Percentiles rank a stretch among this genome's conserved stretches.
These are phyloP conservation scores for Macropis europaea DNA, from an alignment of 2,888 invertebrate genomes.

Conservation along the genomic window DNA sequence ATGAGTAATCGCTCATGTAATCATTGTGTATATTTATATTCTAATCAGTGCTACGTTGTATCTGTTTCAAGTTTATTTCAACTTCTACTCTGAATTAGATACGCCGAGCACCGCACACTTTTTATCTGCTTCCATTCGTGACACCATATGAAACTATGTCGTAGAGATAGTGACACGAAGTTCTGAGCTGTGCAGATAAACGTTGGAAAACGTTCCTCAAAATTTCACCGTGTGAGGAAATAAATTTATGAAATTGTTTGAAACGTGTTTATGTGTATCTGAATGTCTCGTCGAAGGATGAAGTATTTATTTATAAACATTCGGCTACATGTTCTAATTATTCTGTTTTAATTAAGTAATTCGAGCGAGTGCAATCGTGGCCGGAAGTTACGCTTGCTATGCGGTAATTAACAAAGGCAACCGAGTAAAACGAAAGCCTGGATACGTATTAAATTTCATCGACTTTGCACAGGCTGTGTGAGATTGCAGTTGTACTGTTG, in stretches of 20 bases:
- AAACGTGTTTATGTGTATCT: too few species aligned
- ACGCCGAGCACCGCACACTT: too few species aligned
- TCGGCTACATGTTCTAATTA: background rate
- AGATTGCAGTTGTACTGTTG: background rate
- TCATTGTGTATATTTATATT: background rate
- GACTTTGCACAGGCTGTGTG: slow-evolving; percentile 21
- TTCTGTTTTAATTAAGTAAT: slow-evolving; percentile 13
- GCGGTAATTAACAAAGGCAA: slow-evolving; percentile 37
- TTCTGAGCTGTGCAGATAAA: too few species aligned
- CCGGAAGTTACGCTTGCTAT: slow-evolving; percentile 38
- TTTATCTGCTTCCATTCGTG: too few species aligned
- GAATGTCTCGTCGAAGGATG: too few species aligned
- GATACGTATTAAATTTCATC: slow-evolving; percentile 36
- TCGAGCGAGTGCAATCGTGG: slow-evolving; percentile 1
- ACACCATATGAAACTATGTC: too few species aligned
- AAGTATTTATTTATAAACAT: background rate
- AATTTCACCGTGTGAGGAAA: too few species aligned
- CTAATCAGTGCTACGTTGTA: background rate
- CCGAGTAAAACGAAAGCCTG: slow-evolving; percentile 30
- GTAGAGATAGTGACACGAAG: too few species aligned
- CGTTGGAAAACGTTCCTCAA: too few species aligned
- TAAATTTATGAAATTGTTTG: too few species aligned
- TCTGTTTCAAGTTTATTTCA: background rate
- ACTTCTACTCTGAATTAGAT: too few species aligned
- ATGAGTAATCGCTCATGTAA: too few species aligned